These are phyloP conservation scores for Gibbula magus DNA, from an alignment of 2,888 invertebrate genomes.

Conservation along the genomic window DNA sequence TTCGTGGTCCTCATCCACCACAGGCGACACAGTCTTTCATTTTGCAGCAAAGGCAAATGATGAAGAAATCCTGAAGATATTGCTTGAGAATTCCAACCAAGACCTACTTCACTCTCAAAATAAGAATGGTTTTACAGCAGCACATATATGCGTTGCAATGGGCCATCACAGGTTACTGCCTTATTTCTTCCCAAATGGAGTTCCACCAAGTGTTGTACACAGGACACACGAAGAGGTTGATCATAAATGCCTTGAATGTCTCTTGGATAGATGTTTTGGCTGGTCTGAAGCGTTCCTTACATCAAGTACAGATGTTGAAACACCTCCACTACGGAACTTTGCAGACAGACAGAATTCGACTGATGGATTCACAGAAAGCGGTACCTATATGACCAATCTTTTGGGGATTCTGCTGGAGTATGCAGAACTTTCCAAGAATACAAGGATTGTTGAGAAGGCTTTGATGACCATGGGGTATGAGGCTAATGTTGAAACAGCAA, in stretches of 20 bases:
- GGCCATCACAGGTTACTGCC: not conserved
- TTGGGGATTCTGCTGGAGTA: not conserved
- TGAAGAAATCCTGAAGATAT: not conserved
- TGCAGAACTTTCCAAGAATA: not conserved
- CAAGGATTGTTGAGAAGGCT: not conserved
- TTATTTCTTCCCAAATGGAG: not conserved
- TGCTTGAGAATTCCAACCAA: not conserved
- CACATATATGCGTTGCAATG: not conserved
- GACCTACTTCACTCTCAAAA: not conserved
- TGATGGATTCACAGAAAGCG: not conserved
- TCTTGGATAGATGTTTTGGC: conserved; percentile 16
- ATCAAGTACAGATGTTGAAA: not conserved
- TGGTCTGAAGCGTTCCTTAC: not conserved
- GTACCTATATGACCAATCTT: not conserved
- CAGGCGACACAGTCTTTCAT: not conserved
- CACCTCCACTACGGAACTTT: not conserved
- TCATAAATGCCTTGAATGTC: not conserved
- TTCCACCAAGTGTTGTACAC: not conserved
- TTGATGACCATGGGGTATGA: not conserved
- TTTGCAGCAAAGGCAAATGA: not conserved
- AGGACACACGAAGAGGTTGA: not conserved
- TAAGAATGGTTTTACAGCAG: not conserved
- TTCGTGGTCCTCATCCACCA: not conserved
- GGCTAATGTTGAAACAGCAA: not conserved
- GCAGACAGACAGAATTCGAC: not conserved